phyloP scores from a whole-genome alignment of 2,888 invertebrate species.

The Cheilosia impressa region DNA sequence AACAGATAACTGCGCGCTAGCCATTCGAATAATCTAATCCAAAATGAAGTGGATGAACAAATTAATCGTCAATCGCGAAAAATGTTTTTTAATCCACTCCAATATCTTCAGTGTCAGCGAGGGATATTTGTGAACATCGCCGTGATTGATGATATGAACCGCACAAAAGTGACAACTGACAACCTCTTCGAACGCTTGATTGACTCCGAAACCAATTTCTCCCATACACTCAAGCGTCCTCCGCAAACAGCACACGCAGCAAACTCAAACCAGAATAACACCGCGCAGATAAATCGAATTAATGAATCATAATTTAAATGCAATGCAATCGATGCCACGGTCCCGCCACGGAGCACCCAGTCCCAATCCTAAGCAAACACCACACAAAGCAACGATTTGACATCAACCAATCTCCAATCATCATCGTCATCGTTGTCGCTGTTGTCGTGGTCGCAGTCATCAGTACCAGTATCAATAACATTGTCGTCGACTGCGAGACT shows the following conservation, averaged over 20 bases:
- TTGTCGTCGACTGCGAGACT: conserved; percentile 52
- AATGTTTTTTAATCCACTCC: conserved; percentile 8
- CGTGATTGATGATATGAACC: conserved; percentile 68
- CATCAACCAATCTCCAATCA: conserved; percentile 71
- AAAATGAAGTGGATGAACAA: neutral
- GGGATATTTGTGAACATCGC: conserved; percentile 32
- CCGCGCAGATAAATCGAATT: conserved; percentile 72
- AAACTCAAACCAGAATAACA: conserved; percentile 57
- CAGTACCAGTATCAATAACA: conserved; percentile 63
- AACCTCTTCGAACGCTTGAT: conserved; percentile 73
- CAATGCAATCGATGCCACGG: conserved; percentile 61
- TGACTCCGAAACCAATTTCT: conserved; percentile 65
- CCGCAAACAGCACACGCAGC: conserved; percentile 7
- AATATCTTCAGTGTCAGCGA: conserved; percentile 20
- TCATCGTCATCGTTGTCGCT: conserved; percentile 43
- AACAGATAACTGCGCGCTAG: too few relatives aligned
- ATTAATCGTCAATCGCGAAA: conserved; percentile 34
- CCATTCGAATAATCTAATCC: neutral
- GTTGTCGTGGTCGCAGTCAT: conserved; percentile 27
- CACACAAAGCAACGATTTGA: conserved; percentile 66
- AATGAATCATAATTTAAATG: conserved; percentile 75
- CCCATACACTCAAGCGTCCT: neutral
- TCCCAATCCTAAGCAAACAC: conserved; percentile 54
- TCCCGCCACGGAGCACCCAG: conserved; percentile 12
- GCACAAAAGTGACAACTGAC: conserved; percentile 72